phyloP scores from a whole-genome alignment of 2,797 vertebrate genomes.

The Cetoscarus ocellatus region DNA sequence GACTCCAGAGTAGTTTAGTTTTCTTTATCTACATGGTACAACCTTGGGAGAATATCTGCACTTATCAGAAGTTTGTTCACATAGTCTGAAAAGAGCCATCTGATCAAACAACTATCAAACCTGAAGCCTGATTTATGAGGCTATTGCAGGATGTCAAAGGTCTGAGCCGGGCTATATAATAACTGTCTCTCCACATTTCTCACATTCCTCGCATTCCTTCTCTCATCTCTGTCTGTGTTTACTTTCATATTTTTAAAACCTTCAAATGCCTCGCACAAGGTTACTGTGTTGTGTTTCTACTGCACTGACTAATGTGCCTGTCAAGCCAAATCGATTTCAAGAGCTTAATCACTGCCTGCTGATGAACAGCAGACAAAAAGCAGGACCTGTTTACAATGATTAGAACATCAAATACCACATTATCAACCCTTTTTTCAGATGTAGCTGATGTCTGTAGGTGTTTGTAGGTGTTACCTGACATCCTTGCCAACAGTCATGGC shows the following conservation, averaged over 20 bases:
- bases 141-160: not conserved
- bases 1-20: not conserved
- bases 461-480: constrained; percentile 90
- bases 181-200: too few species aligned
- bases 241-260: not conserved
- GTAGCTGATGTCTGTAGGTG: not conserved
- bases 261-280: not conserved
- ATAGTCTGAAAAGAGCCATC: not conserved
- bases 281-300: not conserved
- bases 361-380: not conserved
- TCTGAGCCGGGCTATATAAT: not conserved
- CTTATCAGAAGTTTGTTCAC: not conserved
- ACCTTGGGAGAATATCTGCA: not conserved
- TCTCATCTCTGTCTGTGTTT: not conserved
- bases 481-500: constrained; percentile 99
- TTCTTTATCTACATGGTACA: not conserved
- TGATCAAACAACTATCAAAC: not conserved
- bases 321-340: not conserved
- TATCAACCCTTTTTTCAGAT: not conserved
- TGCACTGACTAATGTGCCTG: not conserved
- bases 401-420: not conserved
- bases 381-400: not conserved
- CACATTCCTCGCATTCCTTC: not conserved
- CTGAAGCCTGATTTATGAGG: not conserved
- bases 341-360: too few species aligned